Conservation (phyloP, 2,888 invertebrate species). For the Melanotus villosus region DNA sequence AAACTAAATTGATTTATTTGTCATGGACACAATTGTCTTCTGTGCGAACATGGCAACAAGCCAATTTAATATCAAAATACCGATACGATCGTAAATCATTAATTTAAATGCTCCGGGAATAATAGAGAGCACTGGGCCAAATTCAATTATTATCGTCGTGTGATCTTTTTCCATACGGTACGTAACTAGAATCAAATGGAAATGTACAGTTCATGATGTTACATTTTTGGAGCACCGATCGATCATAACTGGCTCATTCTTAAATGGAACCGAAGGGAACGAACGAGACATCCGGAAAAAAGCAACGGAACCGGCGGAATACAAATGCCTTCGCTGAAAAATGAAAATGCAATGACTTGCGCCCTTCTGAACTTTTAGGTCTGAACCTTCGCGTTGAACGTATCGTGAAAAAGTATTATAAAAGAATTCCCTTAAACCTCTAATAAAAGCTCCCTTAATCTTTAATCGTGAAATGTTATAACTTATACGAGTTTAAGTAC, state of each 20-base stretch:
- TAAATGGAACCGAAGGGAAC: conserved; percentile 19
- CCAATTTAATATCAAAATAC: conserved; percentile 45
- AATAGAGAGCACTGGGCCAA: conserved; percentile 37
- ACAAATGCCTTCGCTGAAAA: conserved; percentile 32
- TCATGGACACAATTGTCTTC: conserved; percentile 27
- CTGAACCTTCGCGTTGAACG: too few species aligned
- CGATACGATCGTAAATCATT: conserved; percentile 37
- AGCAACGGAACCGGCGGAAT: conserved; percentile 17
- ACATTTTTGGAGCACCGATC: conserved; percentile 27
- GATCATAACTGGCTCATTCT: conserved; percentile 19
- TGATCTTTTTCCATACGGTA: background rate
- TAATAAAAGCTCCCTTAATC: conserved; percentile 13
- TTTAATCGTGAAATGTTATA: background rate
- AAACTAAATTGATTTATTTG: conserved; percentile 43
- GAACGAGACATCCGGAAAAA: conserved; percentile 26
- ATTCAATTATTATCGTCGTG: conserved; percentile 20
- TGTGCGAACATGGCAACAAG: conserved; percentile 38
- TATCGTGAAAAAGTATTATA: background rate
- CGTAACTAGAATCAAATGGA: conserved; percentile 12
- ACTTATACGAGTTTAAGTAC: too few species aligned
- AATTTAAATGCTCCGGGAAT: conserved; percentile 21
- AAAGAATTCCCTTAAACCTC: conserved; percentile 1
- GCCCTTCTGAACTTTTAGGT: conserved; percentile 16
- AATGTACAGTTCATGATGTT: conserved; percentile 20
- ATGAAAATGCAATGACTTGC: conserved; percentile 38